Evolutionary conservation across 1,140 invertebrate species (phyloP), one percentile per base, ranked within the genome.

Genomic region (Cheumatopsyche charites): DNA sequence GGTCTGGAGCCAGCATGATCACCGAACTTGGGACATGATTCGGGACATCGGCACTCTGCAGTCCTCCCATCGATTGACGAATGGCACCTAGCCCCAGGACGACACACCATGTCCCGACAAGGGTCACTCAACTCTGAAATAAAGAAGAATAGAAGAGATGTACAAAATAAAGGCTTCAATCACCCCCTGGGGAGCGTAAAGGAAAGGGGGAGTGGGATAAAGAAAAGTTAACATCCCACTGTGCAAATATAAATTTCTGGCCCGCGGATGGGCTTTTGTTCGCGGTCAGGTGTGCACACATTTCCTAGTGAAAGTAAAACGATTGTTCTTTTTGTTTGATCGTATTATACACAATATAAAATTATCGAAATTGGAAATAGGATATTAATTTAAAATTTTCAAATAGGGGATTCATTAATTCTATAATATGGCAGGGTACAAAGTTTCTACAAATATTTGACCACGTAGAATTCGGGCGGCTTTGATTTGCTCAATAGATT

Each of bases 61-160:
- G 86, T 87, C 17, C 85, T 86, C 1, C 92, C 93, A 80, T 94
- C 92, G n/a, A 88, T 81, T 11, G 89, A 88, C 42, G 91, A 85
- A 26, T 92, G 88, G 81, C 94, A 95, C 63, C 88, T 85, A 70
- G 91, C 90, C 1, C 93, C 92, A 62, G 88, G 89, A 21, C 87
- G 87, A 80, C 94, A 96, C 61, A 86, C 85, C 73, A 90, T 86
- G 26, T 89, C 89, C 11, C 83, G 81, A 81, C 93, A 96, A 1
- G 93, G 93, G 79, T 96, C 90, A 71, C 84, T 87, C 76, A 89
- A 87, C 83, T 92, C 92, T 92, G 88, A 63, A 87, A 87, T 11
- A 36, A 68, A 58, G 13, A 47, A 5, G 21, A 58, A 58, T 25
- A 63, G 21, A 58, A 58, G 21, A n/a, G 7, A 58, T 25, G 55